Conservation (phyloP, 2,797 vertebrate species). For the Choloepus didactylus region DNA sequence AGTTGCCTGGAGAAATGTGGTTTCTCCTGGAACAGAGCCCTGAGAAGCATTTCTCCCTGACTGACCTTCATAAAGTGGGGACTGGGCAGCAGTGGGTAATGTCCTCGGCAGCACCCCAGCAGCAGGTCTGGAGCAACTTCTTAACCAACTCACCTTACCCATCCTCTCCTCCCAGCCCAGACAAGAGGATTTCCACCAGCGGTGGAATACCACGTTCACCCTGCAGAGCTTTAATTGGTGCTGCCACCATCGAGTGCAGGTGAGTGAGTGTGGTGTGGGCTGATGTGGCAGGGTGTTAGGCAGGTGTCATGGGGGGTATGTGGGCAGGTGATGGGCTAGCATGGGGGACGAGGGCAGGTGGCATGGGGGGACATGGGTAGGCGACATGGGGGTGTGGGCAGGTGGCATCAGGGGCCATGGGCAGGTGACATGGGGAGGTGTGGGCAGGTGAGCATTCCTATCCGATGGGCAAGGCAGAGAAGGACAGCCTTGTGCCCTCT, state of each 20-base stretch:
- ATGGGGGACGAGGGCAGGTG: no score
- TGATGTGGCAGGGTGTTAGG: no score
- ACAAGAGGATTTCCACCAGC: slow-evolving; percentile 68
- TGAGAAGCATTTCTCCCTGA: neutral
- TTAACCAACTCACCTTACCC: neutral
- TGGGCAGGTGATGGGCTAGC: no score
- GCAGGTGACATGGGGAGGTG: neutral
- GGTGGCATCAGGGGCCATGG: no score
- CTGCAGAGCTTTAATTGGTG: slow-evolving; percentile 78
- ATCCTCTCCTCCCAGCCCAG: neutral
- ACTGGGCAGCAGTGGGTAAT: no score
- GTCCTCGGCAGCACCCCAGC: no score
- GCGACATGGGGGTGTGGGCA: no score
- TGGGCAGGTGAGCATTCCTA: neutral
- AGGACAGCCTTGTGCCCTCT: neutral
- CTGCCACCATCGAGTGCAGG: slow-evolving; percentile 87
- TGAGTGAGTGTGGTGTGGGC: slow-evolving; percentile 8
- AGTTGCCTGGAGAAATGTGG: accelerated
- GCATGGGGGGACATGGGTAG: no score
- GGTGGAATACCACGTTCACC: slow-evolving; percentile 82
- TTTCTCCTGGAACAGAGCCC: neutral
- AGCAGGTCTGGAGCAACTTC: accelerated
- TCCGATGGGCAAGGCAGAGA: neutral
- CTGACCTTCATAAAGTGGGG: accelerated
- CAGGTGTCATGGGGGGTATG: neutral